Base-by-base conservation (phyloP, 2,888 invertebrate genomes). In the Vesta saturnalis region DNA sequence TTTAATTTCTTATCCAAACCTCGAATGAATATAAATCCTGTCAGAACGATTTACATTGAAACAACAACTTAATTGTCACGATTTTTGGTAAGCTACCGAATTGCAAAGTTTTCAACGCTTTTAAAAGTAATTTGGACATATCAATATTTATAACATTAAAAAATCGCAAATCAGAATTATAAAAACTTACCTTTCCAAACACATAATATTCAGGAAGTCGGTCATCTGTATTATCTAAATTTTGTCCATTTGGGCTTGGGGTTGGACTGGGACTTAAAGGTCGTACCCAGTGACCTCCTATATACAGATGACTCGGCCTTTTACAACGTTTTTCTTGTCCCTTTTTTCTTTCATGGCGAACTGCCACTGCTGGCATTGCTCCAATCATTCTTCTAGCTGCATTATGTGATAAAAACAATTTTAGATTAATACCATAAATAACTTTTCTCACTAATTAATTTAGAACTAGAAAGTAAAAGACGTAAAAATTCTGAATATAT, bases 351-450 rank as follows among this genome's bases (percentile, higher is more conserved):
- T 93, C 93, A 83, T 93, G 92, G 83, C 93, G 90, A 58, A 93
- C 92, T 65, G 94, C 93, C 85, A 94, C 93, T 75, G 94, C 93
- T 83, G 93, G 93, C 93, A 94, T 93, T 72, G 94, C 93, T 77
- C 93, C 93, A 82, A 94, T 94, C 94, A 94, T 94, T 84, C 88
- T 52, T 23, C 23, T 8, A 5, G 23, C 39, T 39, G n/a, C 8
- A 39, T 39, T 39, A n/a, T n/a, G n/a, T 3, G 39, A n/a, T 21
- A 56, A 35, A 56, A 35, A n/a, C 54, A 16, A 21, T 2, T 14
- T 16, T 10, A 15, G 8, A 35, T 18, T 15, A 35, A 16, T 58
- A 18, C 12, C 16, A 35, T 14, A 39, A 10, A 4, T n/a, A 16
- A 58, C 22, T n/a, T n/a, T n/a, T n/a, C n/a, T n/a, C n/a, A n/a